Evolutionary conservation across 1,140 invertebrate genomes (phyloP).

Genomic region (Trichoplusia ni): DNA sequence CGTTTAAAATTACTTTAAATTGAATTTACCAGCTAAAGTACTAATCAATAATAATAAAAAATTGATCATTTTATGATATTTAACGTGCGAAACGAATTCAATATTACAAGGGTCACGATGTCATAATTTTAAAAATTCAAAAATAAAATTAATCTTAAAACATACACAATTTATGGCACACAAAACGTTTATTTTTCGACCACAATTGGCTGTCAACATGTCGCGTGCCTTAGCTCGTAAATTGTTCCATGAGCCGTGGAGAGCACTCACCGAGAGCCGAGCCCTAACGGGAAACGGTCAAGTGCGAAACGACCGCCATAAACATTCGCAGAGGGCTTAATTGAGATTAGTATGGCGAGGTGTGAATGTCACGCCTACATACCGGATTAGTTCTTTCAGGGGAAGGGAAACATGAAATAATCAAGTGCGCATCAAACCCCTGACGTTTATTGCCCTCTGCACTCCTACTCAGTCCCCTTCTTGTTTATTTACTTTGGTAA

Average conservation of each 20-base stretch:
- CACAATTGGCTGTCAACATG: slow-evolving; percentile 5
- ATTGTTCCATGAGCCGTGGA: neutral
- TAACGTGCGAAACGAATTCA: too few species aligned
- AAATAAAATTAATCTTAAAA: too few species aligned
- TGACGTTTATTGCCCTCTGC: neutral
- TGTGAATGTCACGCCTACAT: slow-evolving; percentile 8
- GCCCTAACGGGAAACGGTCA: slow-evolving; percentile 17
- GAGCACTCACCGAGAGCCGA: slow-evolving; percentile 5
- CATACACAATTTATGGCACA: too few species aligned
- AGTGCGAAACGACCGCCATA: slow-evolving; percentile 26
- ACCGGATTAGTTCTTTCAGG: neutral
- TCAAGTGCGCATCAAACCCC: neutral
- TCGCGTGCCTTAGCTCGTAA: slow-evolving; percentile 5
- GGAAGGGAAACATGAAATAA: slow-evolving; percentile 12
- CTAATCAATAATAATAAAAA: too few species aligned
- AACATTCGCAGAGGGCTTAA: slow-evolving; percentile 1
- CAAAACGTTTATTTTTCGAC: neutral
- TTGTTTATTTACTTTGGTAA: neutral
- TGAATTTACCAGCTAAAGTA: too few species aligned
- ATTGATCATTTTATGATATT: too few species aligned
- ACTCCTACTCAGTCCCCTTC: neutral
- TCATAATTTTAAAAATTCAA: too few species aligned
- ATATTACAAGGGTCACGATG: too few species aligned
- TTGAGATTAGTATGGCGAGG: slow-evolving; percentile 15
- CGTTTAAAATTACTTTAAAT: too few species aligned